A percentile compares a stretch with the other conserved stretches of the same genome.
These are phyloP conservation scores for Chanos chanos DNA, from an alignment of 2,797 vertebrate species.

Conservation along the genomic window DNA sequence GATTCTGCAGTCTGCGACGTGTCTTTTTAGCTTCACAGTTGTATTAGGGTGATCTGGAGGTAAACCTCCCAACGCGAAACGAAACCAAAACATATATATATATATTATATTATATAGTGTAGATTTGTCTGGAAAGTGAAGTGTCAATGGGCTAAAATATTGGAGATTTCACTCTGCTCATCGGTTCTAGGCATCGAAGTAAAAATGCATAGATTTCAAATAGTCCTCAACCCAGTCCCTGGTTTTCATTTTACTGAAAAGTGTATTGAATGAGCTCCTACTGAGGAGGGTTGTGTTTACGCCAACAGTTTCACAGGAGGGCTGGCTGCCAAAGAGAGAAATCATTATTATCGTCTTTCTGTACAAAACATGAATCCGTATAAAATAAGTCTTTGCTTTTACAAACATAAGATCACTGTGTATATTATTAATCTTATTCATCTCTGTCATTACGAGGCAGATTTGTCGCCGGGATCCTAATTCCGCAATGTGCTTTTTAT, in stretches of 20 bases:
- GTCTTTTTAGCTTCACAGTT: no score
- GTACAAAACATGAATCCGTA: conserved; percentile 38
- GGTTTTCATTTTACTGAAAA: conserved; percentile 14
- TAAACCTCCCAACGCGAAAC: no score
- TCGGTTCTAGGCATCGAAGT: no score
- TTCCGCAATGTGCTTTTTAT: conserved; percentile 3
- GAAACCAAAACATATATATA: no score
- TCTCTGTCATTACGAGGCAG: neutral
- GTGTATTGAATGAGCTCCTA: conserved; percentile 16
- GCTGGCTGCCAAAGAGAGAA: conserved; percentile 29
- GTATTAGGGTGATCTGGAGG: no score
- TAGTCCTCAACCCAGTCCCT: no score
- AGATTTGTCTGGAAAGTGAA: no score
- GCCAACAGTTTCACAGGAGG: neutral
- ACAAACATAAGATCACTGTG: conserved; percentile 24
- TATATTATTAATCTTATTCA: conserved; percentile 20
- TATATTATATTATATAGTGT: no score
- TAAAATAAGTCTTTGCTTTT: conserved; percentile 30
- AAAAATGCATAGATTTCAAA: no score
- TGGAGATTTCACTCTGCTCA: no score
- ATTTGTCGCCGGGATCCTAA: conserved; percentile 14
- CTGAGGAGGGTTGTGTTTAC: conserved; percentile 2
- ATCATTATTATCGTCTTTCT: conserved; percentile 23
- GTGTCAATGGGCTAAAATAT: no score
- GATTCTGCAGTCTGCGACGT: no score